Evolutionary conservation across 2,797 vertebrate genomes (phyloP).

Genomic region (Leptodactylus fallax): DNA sequence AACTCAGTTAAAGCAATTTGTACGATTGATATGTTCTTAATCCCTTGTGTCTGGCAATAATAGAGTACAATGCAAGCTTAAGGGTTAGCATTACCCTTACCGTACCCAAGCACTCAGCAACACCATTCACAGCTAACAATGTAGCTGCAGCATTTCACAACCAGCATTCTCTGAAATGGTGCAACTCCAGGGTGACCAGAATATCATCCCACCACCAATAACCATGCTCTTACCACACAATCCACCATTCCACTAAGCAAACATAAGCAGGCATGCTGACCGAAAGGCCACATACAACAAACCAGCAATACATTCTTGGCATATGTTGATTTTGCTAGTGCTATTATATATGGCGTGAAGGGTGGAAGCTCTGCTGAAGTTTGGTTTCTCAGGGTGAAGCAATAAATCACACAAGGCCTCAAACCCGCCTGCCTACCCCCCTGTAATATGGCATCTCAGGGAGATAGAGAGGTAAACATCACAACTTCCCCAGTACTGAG

Average conservation of each 20-base stretch:
- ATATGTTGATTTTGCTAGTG: background rate
- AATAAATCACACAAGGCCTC: slow-evolving; percentile 31
- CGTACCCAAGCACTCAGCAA: background rate
- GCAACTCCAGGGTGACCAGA: background rate
- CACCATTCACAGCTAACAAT: background rate
- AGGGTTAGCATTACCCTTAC: background rate
- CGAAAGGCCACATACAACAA: background rate
- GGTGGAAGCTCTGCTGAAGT: slow-evolving; percentile 15
- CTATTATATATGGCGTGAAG: background rate
- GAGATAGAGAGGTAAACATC: background rate
- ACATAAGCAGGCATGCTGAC: background rate
- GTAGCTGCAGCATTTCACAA: slow-evolving; percentile 9
- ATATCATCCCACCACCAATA: background rate
- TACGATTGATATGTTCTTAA: background rate
- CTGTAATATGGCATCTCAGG: background rate
- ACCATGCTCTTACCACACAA: background rate
- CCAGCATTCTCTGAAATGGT: background rate
- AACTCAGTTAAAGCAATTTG: background rate
- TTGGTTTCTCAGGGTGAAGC: slow-evolving; percentile 33
- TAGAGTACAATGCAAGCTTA: slow-evolving; percentile 19
- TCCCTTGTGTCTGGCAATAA: background rate
- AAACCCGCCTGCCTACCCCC: background rate
- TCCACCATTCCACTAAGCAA: background rate
- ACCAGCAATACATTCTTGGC: background rate
- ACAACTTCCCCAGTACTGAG: background rate